phyloP scores from a whole-genome alignment of 2,888 invertebrate species.

The Pedicia rivosa region DNA sequence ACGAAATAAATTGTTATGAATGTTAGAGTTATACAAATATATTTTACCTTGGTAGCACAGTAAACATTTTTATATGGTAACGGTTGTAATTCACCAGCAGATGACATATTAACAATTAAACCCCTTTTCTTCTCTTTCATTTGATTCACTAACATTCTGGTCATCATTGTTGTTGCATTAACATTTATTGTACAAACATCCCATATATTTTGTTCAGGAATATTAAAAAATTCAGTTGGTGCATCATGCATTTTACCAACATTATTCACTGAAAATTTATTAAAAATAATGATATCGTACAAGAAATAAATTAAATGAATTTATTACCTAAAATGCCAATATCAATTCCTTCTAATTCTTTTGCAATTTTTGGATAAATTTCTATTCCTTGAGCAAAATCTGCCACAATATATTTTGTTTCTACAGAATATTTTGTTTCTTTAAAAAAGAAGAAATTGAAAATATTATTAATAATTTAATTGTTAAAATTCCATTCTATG shows the following conservation, averaged over 20 bases:
- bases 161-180: conserved; percentile 72
- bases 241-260: conserved; percentile 76
- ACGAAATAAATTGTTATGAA: too few relatives aligned
- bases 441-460: too few relatives aligned
- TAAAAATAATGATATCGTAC: too few relatives aligned
- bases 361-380: conserved; percentile 53
- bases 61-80: conserved; percentile 81
- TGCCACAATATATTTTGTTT: conserved; percentile 59
- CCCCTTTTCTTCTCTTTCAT: conserved; percentile 65
- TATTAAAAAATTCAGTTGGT: conserved; percentile 64
- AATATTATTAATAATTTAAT: too few relatives aligned
- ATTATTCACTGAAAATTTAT: conserved; percentile 63
- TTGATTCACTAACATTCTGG: conserved; percentile 54
- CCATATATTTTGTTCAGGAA: conserved; percentile 56
- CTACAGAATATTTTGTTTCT: conserved; percentile 45
- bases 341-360: conserved; percentile 57
- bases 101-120: conserved; percentile 80
- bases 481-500: too few relatives aligned
- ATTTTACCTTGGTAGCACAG: conserved; percentile 65
- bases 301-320: too few relatives aligned
- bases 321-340: conserved; percentile 69
- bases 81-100: conserved; percentile 74
- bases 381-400: conserved; percentile 63
- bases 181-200: conserved; percentile 75
- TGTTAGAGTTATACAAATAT: too few relatives aligned